Evolutionary conservation across 2,888 invertebrate species (phyloP).

Genomic region (Adela reaumurella): DNA sequence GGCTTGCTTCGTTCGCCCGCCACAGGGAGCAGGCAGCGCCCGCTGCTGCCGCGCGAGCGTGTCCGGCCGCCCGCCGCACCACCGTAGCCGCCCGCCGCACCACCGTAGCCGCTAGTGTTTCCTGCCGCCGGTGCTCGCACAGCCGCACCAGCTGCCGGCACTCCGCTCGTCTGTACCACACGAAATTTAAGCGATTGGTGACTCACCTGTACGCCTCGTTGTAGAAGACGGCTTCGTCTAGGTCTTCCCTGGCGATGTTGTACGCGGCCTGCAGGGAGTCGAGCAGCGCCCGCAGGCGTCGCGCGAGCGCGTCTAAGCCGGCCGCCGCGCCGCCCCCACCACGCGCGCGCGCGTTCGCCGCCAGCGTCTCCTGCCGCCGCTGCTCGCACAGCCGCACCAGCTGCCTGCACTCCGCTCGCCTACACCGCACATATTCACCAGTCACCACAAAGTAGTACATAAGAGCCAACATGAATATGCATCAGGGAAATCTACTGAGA

Average conservation of each 20-base stretch:
- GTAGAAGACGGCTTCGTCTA: constrained; percentile 76
- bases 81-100: constrained; percentile 46
- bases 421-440: no score
- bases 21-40: constrained; percentile 59
- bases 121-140: constrained; percentile 73
- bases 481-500: no score
- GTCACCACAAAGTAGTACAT: no score
- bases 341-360: constrained; percentile 61
- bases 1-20: constrained; percentile 68
- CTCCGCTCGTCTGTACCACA: constrained; percentile 62
- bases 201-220: constrained; percentile 72
- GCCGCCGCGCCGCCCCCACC: constrained; percentile 28
- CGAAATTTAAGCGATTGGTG: no score
- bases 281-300: constrained; percentile 57
- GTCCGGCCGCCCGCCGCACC: no score
- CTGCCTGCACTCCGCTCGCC: constrained; percentile 75
- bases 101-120: constrained; percentile 43
- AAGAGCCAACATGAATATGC: no score
- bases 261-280: constrained; percentile 65
- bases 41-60: constrained; percentile 54
- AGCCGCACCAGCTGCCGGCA: constrained; percentile 74
- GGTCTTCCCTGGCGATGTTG: constrained; percentile 69
- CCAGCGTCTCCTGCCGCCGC: constrained; percentile 57
- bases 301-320: constrained; percentile 55
- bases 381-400: constrained; percentile 78